These are phyloP conservation scores for Chloromyia formosa DNA, from an alignment of 2,888 invertebrate species.

Conservation along the genomic window DNA sequence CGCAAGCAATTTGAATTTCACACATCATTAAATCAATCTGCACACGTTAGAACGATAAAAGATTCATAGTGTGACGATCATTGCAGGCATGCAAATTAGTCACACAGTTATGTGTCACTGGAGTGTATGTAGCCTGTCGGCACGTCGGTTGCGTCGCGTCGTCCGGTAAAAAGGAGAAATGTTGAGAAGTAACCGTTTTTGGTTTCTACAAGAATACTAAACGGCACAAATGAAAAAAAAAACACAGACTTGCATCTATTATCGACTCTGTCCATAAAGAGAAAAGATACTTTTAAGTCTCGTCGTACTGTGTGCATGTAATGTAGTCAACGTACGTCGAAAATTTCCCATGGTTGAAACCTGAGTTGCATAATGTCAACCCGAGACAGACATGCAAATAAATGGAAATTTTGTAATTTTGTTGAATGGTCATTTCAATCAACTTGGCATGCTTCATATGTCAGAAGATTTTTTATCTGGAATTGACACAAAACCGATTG, in stretches of 20 bases:
- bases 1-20: slow-evolving; percentile 28
- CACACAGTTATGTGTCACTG: slow-evolving; percentile 6
- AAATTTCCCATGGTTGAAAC: slow-evolving; percentile 2
- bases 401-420: slow-evolving; percentile 16
- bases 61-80: slow-evolving; percentile 11
- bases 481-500: too few relatives aligned
- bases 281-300: too few relatives aligned
- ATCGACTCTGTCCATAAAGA: too few relatives aligned
- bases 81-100: slow-evolving; percentile 25
- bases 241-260: too few relatives aligned
- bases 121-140: slow-evolving; percentile 11
- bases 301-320: neutral
- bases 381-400: slow-evolving; percentile 6
- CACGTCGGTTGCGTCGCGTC: too few relatives aligned
- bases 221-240: neutral
- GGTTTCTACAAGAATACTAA: slow-evolving; percentile 9
- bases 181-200: slow-evolving; percentile 7
- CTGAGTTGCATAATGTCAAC: slow-evolving; percentile 26
- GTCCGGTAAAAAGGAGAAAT: slow-evolving; percentile 9
- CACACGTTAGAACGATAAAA: slow-evolving; percentile 2
- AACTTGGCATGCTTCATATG: slow-evolving; percentile 39
- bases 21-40: slow-evolving; percentile 19
- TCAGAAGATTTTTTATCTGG: neutral
- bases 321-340: neutral
- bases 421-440: slow-evolving; percentile 25